Percentiles rank a stretch among this genome's conserved stretches.
Conservation (phyloP, 2,888 invertebrate genomes). For the Lapara coniferarum region DNA sequence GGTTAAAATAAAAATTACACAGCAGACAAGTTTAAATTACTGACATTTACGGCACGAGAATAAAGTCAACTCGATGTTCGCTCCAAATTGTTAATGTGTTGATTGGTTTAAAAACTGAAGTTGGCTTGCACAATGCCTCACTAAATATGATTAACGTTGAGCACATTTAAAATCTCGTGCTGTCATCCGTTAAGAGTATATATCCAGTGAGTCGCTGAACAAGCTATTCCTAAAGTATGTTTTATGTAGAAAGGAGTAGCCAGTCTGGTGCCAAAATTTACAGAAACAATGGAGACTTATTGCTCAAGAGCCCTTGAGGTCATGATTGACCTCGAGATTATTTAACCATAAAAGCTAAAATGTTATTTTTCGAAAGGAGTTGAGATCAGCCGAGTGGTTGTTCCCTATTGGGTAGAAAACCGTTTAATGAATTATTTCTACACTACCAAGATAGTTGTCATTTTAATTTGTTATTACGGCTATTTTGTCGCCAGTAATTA, state of each 20-base stretch:
- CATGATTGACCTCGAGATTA: no score
- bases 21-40: slow-evolving; percentile 10
- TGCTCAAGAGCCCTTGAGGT: no score
- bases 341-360: background rate
- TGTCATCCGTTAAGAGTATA: no score
- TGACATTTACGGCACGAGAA: background rate
- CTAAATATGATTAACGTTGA: no score
- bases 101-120: background rate
- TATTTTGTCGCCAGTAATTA: slow-evolving; percentile 2
- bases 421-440: background rate
- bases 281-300: no score
- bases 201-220: no score
- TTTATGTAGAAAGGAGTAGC: no score
- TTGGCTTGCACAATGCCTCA: no score
- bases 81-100: background rate
- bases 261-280: no score
- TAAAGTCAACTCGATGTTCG: background rate
- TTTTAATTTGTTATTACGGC: slow-evolving; percentile 3
- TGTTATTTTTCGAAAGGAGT: background rate
- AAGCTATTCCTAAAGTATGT: no score
- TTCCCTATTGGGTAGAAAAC: background rate
- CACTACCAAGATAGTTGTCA: background rate
- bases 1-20: slow-evolving; percentile 11
- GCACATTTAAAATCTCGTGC: no score
- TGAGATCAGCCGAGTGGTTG: background rate